Evolutionary conservation across 2,113 vertebrate genomes (phyloP), one percentile per base, ranked within the genome.

Genomic region (Chiloscyllium plagiosum): DNA sequence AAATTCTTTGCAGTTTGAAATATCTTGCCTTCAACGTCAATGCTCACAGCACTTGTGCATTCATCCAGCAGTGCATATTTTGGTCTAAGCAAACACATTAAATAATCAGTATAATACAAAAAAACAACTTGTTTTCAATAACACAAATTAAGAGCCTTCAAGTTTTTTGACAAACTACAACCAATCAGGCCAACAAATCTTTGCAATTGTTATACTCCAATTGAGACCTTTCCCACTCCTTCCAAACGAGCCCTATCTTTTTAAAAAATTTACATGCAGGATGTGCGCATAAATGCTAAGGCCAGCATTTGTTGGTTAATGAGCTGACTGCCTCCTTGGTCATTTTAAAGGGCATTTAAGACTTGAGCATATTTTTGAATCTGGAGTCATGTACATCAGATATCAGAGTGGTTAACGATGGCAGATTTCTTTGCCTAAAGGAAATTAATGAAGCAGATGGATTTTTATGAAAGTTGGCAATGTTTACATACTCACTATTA

Each of bases 11-110:
- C 99, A 95, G 99, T 98, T 97, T 99, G 99, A 97, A 99, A 99
- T 97, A 99, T 99, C 97, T 99, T 99, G 93, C 99, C 99, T 98
- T 99, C 99, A 3, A 99, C 99, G 69, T 99, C 99, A 86, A 99
- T 99, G 98, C 99, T 99, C 96, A 99, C 99, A 33, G 99, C 99
- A 96, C 99, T 99, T 0, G 99, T 99, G 96, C 99, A 99, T 97
- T 99, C 99, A 61, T 99, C 99, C 96, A 99, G 96, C 96, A 99
- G 97, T 10, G 99, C 99, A 0, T 99, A 99, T 96, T 99, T 99
- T 0, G 99, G 99, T 97, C 99, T 99, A 97, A 96, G 76, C 96
- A 72, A 96, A 96, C 61, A 92, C 6, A 68, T 78, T 37, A 61
- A 47, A 52, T 78, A 94, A 90, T 90, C 65, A 70, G 83, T 96